Percentiles rank a stretch among this genome's conserved stretches.
phyloP scores from a whole-genome alignment of 2,888 invertebrate species.

The Lydus trimaculatus region DNA sequence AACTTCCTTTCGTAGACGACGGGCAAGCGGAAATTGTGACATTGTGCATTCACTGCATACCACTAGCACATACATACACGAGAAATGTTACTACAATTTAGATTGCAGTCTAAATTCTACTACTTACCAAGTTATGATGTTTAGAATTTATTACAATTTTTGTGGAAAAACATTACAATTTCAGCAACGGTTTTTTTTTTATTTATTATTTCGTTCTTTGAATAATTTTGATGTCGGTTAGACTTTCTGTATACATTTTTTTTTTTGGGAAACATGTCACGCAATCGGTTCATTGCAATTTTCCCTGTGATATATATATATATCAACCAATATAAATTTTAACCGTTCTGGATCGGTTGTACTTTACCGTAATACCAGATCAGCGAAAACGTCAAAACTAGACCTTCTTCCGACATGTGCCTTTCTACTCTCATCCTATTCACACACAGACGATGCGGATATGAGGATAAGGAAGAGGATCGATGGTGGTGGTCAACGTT shows the following conservation, averaged over 20 bases:
- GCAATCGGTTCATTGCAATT: conserved; percentile 42
- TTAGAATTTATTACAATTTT: background rate
- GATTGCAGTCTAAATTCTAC: conserved; percentile 2
- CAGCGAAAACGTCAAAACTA: background rate
- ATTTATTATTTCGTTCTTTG: too few relatives aligned
- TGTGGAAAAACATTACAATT: background rate
- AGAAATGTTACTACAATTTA: conserved; percentile 4
- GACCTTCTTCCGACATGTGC: background rate
- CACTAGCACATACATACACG: background rate
- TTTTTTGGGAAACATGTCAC: conserved; percentile 42
- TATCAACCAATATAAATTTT: conserved; percentile 40
- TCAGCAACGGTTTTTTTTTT: too few relatives aligned
- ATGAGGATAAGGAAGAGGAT: too few relatives aligned
- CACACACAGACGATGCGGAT: background rate
- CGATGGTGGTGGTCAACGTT: background rate
- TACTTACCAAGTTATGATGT: background rate
- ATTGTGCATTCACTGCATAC: conserved; percentile 2
- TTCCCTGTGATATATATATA: conserved; percentile 44
- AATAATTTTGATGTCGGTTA: too few relatives aligned
- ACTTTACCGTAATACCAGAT: background rate
- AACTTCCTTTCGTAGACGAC: background rate
- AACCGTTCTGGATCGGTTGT: conserved; percentile 33
- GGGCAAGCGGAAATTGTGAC: background rate
- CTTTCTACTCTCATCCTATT: background rate
- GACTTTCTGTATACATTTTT: too few relatives aligned